These are phyloP conservation scores for Drosophila conformis DNA, from an alignment of 2,888 invertebrate genomes.

Conservation along the genomic window DNA sequence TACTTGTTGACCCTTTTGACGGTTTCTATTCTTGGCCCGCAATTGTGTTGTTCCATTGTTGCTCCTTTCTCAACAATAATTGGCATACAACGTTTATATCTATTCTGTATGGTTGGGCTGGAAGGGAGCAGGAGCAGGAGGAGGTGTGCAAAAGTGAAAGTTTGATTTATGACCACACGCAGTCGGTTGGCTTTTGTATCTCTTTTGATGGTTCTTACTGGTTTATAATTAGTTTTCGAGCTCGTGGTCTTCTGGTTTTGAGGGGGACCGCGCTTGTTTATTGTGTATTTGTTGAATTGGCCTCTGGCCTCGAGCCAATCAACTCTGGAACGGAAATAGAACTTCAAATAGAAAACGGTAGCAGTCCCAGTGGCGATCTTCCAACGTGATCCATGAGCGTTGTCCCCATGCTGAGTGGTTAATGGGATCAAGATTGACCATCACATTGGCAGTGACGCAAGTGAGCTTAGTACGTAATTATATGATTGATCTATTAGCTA, in stretches of 20 bases:
- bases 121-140: neutral
- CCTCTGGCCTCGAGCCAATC: conserved; percentile 68
- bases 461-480: conserved; percentile 25
- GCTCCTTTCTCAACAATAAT: conserved; percentile 36
- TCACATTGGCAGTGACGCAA: conserved; percentile 41
- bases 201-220: conserved; percentile 57
- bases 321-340: conserved; percentile 77
- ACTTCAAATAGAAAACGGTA: conserved; percentile 9
- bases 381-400: conserved; percentile 25
- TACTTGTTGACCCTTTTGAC: conserved; percentile 69
- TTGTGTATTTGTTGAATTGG: conserved; percentile 42
- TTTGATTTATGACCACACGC: conserved; percentile 74
- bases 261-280: conserved; percentile 37
- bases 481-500: conserved; percentile 44
- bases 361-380: conserved; percentile 9
- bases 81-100: conserved; percentile 42
- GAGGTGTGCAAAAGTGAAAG: conserved; percentile 65
- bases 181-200: conserved; percentile 41
- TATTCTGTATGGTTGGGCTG: conserved; percentile 8
- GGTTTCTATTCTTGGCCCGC: conserved; percentile 58
- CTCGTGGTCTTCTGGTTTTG: conserved; percentile 30
- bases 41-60: conserved; percentile 30
- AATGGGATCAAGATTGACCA: conserved; percentile 51
- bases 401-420: conserved; percentile 64
- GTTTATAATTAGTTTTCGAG: conserved; percentile 68